Base-by-base conservation (phyloP, 2,888 invertebrate genomes). In the Cabera pusaria region DNA sequence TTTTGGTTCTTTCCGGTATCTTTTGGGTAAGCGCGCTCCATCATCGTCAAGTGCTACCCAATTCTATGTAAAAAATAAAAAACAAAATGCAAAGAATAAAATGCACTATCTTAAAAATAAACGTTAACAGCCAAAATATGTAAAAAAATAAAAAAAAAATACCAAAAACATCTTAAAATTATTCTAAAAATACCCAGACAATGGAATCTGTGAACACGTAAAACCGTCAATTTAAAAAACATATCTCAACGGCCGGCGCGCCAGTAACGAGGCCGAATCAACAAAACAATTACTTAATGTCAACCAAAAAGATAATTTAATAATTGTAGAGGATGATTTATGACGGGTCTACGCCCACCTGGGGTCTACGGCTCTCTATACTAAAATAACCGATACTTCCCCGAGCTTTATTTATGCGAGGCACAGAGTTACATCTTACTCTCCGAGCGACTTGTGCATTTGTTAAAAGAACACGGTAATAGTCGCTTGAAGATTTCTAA, bases 221-320 rank as follows among this genome's bases (percentile, higher is more conserved):
- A 59, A 65, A 67, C 65, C 61, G 72, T 68, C 72, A 70, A 76
- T 78, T 79, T 72, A 69, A 76, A 76, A 72, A 57, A 64, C 54
- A 78, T 83, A 73, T 53, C 68, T 82, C 78, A 80, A 73, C 69
- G 57, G 42, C 42, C 52, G 67, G 69, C 67, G 70, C 72, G 72
- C 77, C 67, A 64, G 78, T 69, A 74, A 74, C 73, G 77, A 68
- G 60, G 72, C 44, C 59, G 60, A 57, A 43, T 74, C 64, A 65
- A 67, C 64, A 61, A 81, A 85, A 87, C 88, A 88, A 88, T 88
- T 87, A 88, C 88, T 88, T 88, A 87, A 86, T 81, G 86, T 87
- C 88, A 83, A 79, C 84, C 73, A 81, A 83, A 84, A 85, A 86
- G 79, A 87, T 87, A 87, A 87, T 87, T 87, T 85, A 88, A 87